Evolutionary conservation across 2,888 invertebrate species (phyloP), one percentile per base, ranked within the genome.

Genomic region (Trilocha varians): DNA sequence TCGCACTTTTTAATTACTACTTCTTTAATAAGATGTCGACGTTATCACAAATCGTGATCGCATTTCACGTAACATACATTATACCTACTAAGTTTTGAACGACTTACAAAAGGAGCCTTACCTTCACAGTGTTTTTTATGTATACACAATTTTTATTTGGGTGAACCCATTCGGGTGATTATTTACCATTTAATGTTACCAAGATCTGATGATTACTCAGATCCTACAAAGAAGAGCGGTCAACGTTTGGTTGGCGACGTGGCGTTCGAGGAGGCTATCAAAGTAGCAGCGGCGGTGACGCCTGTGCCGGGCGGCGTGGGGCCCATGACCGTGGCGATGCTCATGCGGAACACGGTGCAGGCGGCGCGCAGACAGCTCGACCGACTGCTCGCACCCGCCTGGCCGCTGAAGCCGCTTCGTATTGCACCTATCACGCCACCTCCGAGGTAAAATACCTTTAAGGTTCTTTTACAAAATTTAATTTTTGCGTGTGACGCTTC

Each of bases 281-380:
- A 89, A 54, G 91, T 94, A 47, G 98, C 98, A 13, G 91, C 94
- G 1, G 91, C 90, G 78, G 94, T 98, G 62, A 98, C 98, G 16
- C 98, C 98, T 3, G 98, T 98, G 39, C 96, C 97, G 9, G 95
- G 95, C 42, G 99, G 99, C 48, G 99, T 99, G 46, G 99, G 99
- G 0, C 99, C 99, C 13, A 98, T 99, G 98, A 99, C 99, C 0
- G 99, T 98, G 49, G 97, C 98, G 14, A 98, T 98, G 97, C 83
- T 97, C 25, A 96, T 98, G 95, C 90, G 91, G 58, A 99, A 99
- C 82, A 98, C 98, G 0, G 93, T 97, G 32, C 87, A 92, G 50
- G 92, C 96, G 39, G 97, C 97, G 6, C 83, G 90, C 55, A 87
- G 88, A 38, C 86, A 89, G 40, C 88, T 89, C 11, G 78, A 88